Conservation (phyloP, 2,888 invertebrate genomes). For the Xanthostigma xanthostigma region DNA sequence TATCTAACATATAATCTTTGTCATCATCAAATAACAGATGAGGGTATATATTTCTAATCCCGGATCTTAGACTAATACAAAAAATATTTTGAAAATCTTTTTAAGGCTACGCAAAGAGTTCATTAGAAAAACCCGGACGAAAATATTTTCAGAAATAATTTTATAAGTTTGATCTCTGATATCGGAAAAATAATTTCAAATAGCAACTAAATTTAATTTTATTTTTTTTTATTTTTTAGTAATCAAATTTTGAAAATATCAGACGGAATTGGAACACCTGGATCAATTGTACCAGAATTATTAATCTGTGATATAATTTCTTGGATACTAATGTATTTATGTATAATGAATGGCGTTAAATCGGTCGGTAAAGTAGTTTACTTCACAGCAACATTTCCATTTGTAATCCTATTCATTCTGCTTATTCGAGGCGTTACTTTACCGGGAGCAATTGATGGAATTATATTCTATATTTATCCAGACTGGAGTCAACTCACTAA, state of each 20-base stretch:
- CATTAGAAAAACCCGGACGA: too few species aligned
- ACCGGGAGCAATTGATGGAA: conserved; percentile 63
- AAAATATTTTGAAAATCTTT: too few species aligned
- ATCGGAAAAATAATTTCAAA: too few species aligned
- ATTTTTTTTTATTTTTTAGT: conserved; percentile 34
- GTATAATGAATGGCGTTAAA: conserved; percentile 76
- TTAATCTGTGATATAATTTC: conserved; percentile 57
- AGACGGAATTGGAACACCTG: conserved; percentile 53
- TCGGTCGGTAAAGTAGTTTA: conserved; percentile 82
- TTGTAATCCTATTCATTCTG: conserved; percentile 53
- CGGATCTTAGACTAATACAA: too few species aligned
- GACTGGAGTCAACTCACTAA: conserved; percentile 63
- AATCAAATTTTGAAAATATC: conserved; percentile 65
- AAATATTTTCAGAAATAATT: too few species aligned
- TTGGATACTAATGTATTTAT: conserved; percentile 70
- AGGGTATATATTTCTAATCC: too few species aligned
- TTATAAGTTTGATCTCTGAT: too few species aligned
- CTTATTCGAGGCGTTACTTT: conserved; percentile 65
- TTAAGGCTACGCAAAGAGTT: too few species aligned
- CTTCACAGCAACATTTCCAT: conserved; percentile 76
- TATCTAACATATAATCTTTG: too few species aligned
- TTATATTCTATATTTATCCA: conserved; percentile 62
- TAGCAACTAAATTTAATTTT: neutral
- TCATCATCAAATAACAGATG: too few species aligned
- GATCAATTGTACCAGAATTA: conserved; percentile 66